Percentiles rank a stretch among this genome's conserved stretches.
Conservation (phyloP, 2,113 vertebrate genomes). For the Syrrhaptes paradoxus region DNA sequence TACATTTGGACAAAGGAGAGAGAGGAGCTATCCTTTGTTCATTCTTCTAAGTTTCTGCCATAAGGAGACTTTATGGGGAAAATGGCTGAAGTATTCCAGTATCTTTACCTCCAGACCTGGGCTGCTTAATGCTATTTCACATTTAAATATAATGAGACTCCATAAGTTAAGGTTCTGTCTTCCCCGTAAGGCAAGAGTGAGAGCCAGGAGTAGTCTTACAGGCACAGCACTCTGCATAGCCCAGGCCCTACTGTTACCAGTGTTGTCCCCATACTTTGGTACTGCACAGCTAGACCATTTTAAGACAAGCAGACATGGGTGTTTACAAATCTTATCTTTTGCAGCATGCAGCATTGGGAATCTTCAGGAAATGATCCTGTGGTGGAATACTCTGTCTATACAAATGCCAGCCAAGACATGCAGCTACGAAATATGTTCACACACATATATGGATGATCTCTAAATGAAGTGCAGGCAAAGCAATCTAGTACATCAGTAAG, state of each 20-base stretch:
- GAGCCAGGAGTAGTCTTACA: not conserved
- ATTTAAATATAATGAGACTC: not conserved
- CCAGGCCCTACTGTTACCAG: not conserved
- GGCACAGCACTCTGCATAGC: not conserved
- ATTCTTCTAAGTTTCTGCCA: not conserved
- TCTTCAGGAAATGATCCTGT: not conserved
- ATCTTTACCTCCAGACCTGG: not conserved
- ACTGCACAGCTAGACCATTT: not conserved
- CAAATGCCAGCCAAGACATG: not conserved
- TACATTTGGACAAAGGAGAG: not conserved
- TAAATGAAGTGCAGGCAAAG: not conserved
- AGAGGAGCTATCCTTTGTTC: not conserved
- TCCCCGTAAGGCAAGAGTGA: not conserved
- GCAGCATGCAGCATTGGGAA: not conserved
- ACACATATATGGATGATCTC: not conserved
- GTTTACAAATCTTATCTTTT: not conserved
- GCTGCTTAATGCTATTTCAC: not conserved
- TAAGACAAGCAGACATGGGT: rapidly evolving
- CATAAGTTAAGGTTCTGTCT: not conserved
- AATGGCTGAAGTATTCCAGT: not conserved
- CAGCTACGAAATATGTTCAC: not conserved
- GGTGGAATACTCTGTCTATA: not conserved
- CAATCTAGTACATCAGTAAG: not conserved
- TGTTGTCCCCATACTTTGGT: not conserved
- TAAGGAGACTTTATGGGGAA: not conserved